Evolutionary conservation across 2,888 invertebrate species (phyloP).

Genomic region (Dicyrtoma fusca): DNA sequence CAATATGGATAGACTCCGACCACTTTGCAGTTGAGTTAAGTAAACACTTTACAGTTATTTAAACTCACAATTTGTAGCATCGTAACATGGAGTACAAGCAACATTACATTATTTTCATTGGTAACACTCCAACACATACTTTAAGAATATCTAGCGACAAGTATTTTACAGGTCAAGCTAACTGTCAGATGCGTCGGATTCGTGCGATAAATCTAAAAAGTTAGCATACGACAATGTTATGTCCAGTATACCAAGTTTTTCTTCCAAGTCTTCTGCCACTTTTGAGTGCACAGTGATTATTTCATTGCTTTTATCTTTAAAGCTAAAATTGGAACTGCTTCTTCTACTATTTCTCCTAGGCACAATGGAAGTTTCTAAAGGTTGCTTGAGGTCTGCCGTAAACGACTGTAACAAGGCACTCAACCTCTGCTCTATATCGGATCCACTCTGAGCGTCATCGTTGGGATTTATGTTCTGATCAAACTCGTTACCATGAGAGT

Average conservation of each 20-base stretch:
- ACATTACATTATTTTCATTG: too few relatives aligned
- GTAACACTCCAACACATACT: too few relatives aligned
- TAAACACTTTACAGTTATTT: too few relatives aligned
- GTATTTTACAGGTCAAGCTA: too few relatives aligned
- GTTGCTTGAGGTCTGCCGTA: not conserved
- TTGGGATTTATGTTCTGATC: not conserved
- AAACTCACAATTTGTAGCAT: too few relatives aligned
- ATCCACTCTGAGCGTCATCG: not conserved
- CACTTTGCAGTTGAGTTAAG: too few relatives aligned
- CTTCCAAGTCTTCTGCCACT: conserved; percentile 19
- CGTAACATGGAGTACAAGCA: too few relatives aligned
- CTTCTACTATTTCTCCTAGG: conserved; percentile 9
- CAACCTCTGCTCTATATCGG: not conserved
- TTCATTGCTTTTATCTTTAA: not conserved
- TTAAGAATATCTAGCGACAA: too few relatives aligned
- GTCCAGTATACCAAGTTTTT: conserved; percentile 29
- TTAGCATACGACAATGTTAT: conserved; percentile 18
- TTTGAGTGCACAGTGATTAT: too few relatives aligned
- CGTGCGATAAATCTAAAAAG: conserved; percentile 18
- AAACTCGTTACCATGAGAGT: not conserved
- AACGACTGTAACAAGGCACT: not conserved
- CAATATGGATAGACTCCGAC: too few relatives aligned
- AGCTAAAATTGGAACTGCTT: conserved; percentile 8
- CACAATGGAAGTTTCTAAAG: not conserved
- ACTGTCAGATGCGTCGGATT: conserved; percentile 86